A percentile compares a stretch with the other conserved stretches of the same genome.
Conservation (phyloP, 2,797 vertebrate species). For the Hemibagrus guttatus region DNA sequence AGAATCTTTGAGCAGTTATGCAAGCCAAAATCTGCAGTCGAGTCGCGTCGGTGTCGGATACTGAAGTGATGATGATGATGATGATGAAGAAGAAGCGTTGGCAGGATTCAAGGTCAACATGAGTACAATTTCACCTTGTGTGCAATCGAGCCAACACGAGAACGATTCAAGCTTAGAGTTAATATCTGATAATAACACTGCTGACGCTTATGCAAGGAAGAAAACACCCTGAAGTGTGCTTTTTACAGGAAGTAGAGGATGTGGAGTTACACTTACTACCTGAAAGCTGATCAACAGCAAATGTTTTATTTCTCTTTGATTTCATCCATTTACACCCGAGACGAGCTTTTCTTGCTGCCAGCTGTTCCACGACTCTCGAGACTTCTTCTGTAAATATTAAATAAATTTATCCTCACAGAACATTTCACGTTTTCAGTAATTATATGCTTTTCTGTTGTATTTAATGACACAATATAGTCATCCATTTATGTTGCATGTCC, state of each 20-base stretch:
- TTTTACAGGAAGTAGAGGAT: not conserved
- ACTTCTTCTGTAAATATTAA: too few species aligned
- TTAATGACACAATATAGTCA: too few species aligned
- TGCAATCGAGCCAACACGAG: not conserved
- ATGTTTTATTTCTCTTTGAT: not conserved
- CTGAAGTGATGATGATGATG: not conserved
- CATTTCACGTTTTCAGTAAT: too few species aligned
- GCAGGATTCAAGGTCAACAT: not conserved
- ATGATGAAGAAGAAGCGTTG: not conserved
- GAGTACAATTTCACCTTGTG: not conserved
- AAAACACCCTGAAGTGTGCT: not conserved
- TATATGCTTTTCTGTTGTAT: too few species aligned
- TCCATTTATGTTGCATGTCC: too few species aligned
- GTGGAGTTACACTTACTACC: not conserved
- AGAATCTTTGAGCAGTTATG: not conserved
- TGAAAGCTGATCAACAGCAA: not conserved
- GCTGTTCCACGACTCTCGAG: too few species aligned
- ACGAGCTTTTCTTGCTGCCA: too few species aligned
- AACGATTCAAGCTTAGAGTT: not conserved
- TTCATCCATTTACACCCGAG: too few species aligned
- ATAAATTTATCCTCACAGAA: too few species aligned
- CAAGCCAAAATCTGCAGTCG: not conserved
- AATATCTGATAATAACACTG: not conserved
- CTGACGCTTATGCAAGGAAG: not conserved
- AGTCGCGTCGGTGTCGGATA: not conserved